Conservation (phyloP, 2,888 invertebrate genomes). For the Drosophila kanekoi region DNA sequence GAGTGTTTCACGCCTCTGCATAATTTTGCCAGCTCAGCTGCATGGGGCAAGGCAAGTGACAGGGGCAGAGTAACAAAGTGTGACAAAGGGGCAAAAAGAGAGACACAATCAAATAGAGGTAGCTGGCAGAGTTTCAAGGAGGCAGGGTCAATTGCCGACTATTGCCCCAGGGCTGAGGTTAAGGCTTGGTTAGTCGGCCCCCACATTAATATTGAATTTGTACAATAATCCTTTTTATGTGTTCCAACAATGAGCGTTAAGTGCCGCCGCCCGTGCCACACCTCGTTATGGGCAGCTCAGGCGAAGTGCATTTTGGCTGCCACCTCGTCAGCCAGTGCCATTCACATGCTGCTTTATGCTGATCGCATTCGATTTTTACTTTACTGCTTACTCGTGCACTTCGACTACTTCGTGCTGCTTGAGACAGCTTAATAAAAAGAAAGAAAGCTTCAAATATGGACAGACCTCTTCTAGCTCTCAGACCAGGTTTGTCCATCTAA, state of each 20-base stretch:
- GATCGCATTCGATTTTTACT: slow-evolving; percentile 60
- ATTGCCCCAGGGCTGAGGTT: slow-evolving; percentile 18
- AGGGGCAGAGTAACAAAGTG: background rate
- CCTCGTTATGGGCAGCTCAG: slow-evolving; percentile 62
- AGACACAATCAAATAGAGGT: background rate
- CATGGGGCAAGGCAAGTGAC: background rate
- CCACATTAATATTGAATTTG: slow-evolving; percentile 79
- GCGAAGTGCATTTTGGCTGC: slow-evolving; percentile 59
- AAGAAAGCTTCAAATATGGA: background rate
- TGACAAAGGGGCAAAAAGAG: background rate
- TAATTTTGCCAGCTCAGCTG: slow-evolving; percentile 71
- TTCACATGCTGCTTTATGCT: slow-evolving; percentile 51
- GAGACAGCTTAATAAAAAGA: no score
- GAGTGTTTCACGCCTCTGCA: slow-evolving; percentile 73
- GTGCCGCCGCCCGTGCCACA: slow-evolving; percentile 60
- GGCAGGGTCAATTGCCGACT: slow-evolving; percentile 21
- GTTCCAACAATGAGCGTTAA: slow-evolving; percentile 71
- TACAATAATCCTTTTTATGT: slow-evolving; percentile 78
- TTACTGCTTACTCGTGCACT: background rate
- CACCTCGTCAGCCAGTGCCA: slow-evolving; percentile 31
- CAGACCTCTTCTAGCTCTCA: background rate
- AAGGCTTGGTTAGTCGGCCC: slow-evolving; percentile 34
- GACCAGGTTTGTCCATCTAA: no score
- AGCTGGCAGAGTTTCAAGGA: background rate
- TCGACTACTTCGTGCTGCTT: background rate